phyloP scores from a whole-genome alignment of 2,888 invertebrate species.

The Hypselothyrea guttata region DNA sequence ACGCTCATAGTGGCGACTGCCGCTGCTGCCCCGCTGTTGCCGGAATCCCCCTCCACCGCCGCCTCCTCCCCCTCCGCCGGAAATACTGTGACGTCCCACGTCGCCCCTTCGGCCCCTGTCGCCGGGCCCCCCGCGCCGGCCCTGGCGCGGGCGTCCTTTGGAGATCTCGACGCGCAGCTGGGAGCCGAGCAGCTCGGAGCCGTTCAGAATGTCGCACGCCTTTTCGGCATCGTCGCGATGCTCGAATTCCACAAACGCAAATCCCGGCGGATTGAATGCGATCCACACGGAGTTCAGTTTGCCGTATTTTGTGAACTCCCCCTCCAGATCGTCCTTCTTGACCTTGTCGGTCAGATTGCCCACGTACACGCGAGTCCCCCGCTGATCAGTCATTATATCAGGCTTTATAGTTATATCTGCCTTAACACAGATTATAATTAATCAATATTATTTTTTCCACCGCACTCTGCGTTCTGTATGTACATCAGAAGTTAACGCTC shows the following conservation, averaged over 20 bases:
- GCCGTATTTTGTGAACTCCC: conserved; percentile 95
- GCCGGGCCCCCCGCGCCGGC: conserved; percentile 84
- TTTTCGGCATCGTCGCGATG: conserved; percentile 94
- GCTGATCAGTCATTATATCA: conserved; percentile 82
- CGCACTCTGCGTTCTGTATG: conserved; percentile 66
- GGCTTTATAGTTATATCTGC: conserved; percentile 45
- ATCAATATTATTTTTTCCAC: conserved; percentile 70
- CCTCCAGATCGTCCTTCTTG: conserved; percentile 95
- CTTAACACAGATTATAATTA: conserved; percentile 51
- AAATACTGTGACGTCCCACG: conserved; percentile 83
- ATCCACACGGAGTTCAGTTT: conserved; percentile 95
- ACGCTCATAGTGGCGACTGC: conserved; percentile 68
- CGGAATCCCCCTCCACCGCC: conserved; percentile 82
- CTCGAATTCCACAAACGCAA: conserved; percentile 96
- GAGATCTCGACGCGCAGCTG: conserved; percentile 94
- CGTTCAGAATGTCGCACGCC: conserved; percentile 92
- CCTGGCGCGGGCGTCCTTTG: conserved; percentile 89
- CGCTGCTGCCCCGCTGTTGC: conserved; percentile 82
- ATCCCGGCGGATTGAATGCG: conserved; percentile 96
- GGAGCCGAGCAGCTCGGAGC: conserved; percentile 92
- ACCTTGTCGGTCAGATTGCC: conserved; percentile 94
- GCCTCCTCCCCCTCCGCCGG: conserved; percentile 80
- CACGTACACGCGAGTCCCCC: conserved; percentile 92
- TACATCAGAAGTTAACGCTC: conserved; percentile 60
- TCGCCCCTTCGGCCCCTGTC: conserved; percentile 83